phyloP scores from a whole-genome alignment of 2,797 vertebrate genomes.

The Onychomys arenicola region DNA sequence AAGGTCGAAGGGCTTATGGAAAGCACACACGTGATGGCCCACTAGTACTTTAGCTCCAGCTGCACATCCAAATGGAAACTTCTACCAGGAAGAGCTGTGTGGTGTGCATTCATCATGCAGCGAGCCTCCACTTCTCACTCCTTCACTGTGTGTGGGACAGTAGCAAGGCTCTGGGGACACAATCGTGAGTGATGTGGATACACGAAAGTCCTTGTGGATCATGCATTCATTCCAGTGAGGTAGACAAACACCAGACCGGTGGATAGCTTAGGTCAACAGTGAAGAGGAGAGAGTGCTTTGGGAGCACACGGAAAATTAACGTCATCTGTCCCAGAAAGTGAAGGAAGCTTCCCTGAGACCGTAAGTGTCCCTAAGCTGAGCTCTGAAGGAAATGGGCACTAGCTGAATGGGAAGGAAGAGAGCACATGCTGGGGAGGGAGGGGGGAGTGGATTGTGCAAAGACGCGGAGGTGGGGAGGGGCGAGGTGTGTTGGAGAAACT shows the following conservation, averaged over 20 bases:
- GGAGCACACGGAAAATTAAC: neutral
- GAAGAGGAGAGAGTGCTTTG: neutral
- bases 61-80: neutral
- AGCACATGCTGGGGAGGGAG: neutral
- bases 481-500: neutral
- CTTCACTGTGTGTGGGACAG: neutral
- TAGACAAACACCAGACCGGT: neutral
- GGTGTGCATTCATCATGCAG: neutral
- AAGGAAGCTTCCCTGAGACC: neutral
- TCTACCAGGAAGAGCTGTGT: constrained; percentile 1
- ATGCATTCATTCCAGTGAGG: neutral
- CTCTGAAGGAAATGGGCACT: neutral
- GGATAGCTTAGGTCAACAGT: neutral
- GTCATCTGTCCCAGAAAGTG: neutral
- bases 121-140: neutral
- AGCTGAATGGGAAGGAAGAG: neutral
- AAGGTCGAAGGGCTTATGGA: constrained; percentile 48
- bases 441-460: neutral
- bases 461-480: neutral
- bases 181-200: neutral
- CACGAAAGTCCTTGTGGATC: neutral
- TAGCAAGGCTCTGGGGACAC: neutral
- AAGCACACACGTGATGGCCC: constrained; percentile 6
- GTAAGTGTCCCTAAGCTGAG: neutral
- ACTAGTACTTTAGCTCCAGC: neutral